Conservation (phyloP, 1,140 invertebrate genomes). For the Sarcophaga peregrina region DNA sequence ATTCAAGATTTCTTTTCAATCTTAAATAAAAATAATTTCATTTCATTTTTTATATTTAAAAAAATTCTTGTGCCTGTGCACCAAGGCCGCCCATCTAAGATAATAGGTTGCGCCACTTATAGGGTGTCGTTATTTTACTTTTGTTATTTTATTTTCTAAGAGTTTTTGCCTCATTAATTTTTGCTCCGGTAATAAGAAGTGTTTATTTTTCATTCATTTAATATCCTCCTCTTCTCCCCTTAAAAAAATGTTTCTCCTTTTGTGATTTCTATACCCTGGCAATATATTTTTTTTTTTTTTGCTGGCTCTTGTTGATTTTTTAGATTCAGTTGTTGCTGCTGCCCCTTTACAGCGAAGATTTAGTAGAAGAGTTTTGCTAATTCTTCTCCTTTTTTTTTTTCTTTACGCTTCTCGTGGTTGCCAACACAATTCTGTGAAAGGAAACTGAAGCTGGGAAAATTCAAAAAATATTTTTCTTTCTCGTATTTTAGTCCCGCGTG, state of each 20-base stretch:
- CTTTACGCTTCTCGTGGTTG: too few relatives aligned
- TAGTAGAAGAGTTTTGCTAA: not conserved
- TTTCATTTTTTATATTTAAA: too few relatives aligned
- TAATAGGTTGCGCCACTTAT: not conserved
- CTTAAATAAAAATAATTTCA: too few relatives aligned
- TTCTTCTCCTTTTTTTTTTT: not conserved
- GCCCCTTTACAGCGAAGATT: not conserved
- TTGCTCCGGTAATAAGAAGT: not conserved
- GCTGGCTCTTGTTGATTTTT: too few relatives aligned
- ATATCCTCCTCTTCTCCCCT: not conserved
- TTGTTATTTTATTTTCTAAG: not conserved
- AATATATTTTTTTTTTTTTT: too few relatives aligned
- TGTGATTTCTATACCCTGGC: too few relatives aligned
- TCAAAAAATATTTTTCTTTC: not conserved
- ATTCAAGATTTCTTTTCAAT: too few relatives aligned
- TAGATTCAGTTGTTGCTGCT: too few relatives aligned
- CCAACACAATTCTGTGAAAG: too few relatives aligned
- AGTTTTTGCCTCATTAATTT: conserved; percentile 6
- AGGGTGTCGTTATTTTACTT: not conserved
- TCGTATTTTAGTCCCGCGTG: conserved; percentile 14
- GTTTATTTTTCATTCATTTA: conserved; percentile 16
- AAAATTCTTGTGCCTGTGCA: too few relatives aligned
- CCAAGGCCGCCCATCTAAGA: too few relatives aligned
- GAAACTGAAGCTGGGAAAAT: not conserved
- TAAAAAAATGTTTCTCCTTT: too few relatives aligned